Evolutionary conservation across 2,797 vertebrate species (phyloP).

Genomic region (Helarctos malayanus): DNA sequence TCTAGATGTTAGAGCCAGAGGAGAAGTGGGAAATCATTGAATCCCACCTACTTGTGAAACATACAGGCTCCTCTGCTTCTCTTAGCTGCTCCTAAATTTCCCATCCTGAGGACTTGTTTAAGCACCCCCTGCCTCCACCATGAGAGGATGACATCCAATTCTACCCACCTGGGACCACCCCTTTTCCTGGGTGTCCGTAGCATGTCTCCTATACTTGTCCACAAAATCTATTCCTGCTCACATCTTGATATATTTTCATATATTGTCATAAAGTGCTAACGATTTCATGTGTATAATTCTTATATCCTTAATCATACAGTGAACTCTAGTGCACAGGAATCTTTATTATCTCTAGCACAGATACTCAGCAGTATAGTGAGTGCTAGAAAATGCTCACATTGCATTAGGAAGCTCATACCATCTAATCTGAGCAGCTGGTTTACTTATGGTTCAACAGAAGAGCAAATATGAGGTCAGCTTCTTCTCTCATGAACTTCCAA

Average conservation of each 20-base stretch:
- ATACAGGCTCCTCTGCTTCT: neutral
- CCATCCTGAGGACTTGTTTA: neutral
- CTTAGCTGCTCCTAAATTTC: neutral
- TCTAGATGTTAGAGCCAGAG: neutral
- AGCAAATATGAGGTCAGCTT: neutral
- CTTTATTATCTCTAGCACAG: neutral
- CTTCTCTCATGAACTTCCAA: neutral
- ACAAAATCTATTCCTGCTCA: neutral
- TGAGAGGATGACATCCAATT: neutral
- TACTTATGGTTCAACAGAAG: neutral
- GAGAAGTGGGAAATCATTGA: neutral
- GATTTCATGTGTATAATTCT: neutral
- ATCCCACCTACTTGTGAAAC: neutral
- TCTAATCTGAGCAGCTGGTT: neutral
- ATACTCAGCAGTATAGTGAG: neutral
- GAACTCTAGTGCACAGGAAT: neutral
- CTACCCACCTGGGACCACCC: neutral
- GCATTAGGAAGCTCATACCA: neutral
- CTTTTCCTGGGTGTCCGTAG: neutral
- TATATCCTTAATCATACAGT: neutral
- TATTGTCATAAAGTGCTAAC: neutral
- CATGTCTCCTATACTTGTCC: neutral
- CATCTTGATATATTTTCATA: neutral
- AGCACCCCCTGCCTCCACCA: neutral
- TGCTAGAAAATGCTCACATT: neutral